These are phyloP conservation scores for Axis porcinus DNA, from an alignment of 2,113 vertebrate species.

Conservation along the genomic window DNA sequence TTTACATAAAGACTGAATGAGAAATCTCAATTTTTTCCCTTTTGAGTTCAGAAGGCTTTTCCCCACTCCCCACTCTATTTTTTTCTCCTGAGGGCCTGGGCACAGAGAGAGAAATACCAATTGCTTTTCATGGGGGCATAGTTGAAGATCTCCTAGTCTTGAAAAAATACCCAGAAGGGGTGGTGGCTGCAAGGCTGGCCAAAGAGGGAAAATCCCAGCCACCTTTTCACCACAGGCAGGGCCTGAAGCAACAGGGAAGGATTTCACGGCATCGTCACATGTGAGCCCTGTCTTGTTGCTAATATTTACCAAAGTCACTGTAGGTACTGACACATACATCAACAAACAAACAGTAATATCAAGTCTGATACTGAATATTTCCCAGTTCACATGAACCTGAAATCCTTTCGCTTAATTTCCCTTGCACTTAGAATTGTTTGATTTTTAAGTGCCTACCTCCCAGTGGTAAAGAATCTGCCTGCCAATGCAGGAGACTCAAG, in stretches of 20 bases:
- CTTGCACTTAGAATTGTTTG: not conserved
- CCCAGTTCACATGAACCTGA: not conserved
- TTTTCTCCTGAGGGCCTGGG: not conserved
- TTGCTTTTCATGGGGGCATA: not conserved
- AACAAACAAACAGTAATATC: not conserved
- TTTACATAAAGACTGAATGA: not conserved
- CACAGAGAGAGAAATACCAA: not conserved
- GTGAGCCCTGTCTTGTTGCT: not conserved
- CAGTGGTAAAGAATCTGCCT: not conserved
- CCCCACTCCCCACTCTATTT: not conserved
- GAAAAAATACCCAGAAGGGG: not conserved
- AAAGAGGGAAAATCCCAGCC: not conserved
- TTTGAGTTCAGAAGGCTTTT: not conserved
- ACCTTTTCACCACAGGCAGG: not conserved
- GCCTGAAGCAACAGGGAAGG: not conserved
- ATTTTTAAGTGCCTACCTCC: not conserved
- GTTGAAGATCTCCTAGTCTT: not conserved
- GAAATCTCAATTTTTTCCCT: not conserved
- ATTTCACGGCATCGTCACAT: not conserved
- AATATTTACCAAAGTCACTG: not conserved
- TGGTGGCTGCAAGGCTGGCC: not conserved
- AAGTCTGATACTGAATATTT: not conserved
- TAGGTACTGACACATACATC: not conserved
- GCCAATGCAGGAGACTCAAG: not conserved
- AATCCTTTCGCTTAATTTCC: not conserved